Evolutionary conservation across 2,888 invertebrate genomes (phyloP), one percentile per base, ranked within the genome.

Genomic region (Diogma glabrata): DNA sequence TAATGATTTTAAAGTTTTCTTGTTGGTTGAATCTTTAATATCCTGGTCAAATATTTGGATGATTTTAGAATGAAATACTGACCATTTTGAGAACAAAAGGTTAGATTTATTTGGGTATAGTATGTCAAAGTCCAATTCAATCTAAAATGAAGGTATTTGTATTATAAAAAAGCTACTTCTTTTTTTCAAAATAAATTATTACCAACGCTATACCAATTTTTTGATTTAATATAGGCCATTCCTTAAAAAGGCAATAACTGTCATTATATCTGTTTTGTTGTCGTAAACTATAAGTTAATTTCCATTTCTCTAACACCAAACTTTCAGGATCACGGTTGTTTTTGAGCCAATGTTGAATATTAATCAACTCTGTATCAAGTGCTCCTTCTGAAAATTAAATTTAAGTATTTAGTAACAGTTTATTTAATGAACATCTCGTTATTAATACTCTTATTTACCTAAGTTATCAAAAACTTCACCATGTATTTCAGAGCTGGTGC

Each of bases 121-220:
- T 43, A n/a, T 12, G 22, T 43, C 43, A 43, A 43, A 43, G 22
- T 43, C 43, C n/a, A 43, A 43, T 22, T 43, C 43, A 10, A 43
- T 14, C 43, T 43, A 22, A 43, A 43, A 43, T 43, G 22, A n/a
- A 43, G 12, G 9, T 22, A 43, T 43, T 20, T 16, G 16, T 9
- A 16, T 38, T 38, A 38, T n/a, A n/a, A n/a, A n/a, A n/a, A n/a
- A n/a, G n/a, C n/a, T n/a, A n/a, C n/a, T n/a, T n/a, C n/a, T n/a
- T n/a, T n/a, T n/a, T n/a, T n/a, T n/a, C n/a, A n/a, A n/a, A n/a
- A n/a, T n/a, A n/a, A n/a, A n/a, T n/a, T n/a, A 10, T 43, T 43
- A 43, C 43, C 43, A 43, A 20, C 12, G 43, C 22, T 22, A 43
- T 20, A 43, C 43, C 43, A n/a, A 43, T 43, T 8, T 43, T 20